Percentiles rank a stretch among this genome's conserved stretches.
phyloP scores from a whole-genome alignment of 2,888 invertebrate species.

The Cyclophora albipunctata region DNA sequence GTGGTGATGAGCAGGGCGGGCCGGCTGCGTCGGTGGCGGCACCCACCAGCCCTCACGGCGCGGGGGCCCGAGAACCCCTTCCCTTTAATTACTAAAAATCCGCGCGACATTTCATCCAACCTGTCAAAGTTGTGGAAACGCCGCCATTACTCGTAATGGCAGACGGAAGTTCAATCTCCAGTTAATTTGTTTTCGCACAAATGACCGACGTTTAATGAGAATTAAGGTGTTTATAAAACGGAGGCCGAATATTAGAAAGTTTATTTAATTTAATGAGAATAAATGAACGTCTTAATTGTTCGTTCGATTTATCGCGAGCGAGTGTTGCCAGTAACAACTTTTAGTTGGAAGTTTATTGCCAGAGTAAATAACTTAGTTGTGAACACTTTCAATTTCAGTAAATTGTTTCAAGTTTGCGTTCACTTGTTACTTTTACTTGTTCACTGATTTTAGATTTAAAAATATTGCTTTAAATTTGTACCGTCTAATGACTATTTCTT shows the following conservation, averaged over 20 bases:
- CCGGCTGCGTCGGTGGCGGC: too few relatives aligned
- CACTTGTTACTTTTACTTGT: constrained; percentile 9
- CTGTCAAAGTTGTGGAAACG: constrained; percentile 63
- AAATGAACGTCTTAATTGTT: constrained; percentile 46
- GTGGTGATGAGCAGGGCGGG: too few relatives aligned
- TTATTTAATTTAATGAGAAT: constrained; percentile 55
- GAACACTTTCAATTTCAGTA: constrained; percentile 30
- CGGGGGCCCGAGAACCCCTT: constrained; percentile 32
- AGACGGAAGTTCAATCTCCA: constrained; percentile 38
- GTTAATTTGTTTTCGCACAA: constrained; percentile 65
- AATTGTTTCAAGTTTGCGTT: constrained; percentile 20
- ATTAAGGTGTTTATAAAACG: constrained; percentile 67
- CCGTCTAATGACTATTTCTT: neutral
- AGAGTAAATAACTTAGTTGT: constrained; percentile 18
- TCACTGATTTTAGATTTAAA: neutral
- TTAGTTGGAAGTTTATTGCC: constrained; percentile 16
- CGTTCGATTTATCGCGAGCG: constrained; percentile 39
- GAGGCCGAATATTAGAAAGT: constrained; percentile 45
- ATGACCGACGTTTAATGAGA: constrained; percentile 62
- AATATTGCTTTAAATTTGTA: neutral
- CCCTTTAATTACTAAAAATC: constrained; percentile 70
- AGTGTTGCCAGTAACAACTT: constrained; percentile 15
- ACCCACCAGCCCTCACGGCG: neutral
- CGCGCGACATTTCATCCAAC: constrained; percentile 66
- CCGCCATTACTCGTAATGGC: constrained; percentile 53